Base-by-base conservation (phyloP, 2,888 invertebrate species). In the Agrotis puta region DNA sequence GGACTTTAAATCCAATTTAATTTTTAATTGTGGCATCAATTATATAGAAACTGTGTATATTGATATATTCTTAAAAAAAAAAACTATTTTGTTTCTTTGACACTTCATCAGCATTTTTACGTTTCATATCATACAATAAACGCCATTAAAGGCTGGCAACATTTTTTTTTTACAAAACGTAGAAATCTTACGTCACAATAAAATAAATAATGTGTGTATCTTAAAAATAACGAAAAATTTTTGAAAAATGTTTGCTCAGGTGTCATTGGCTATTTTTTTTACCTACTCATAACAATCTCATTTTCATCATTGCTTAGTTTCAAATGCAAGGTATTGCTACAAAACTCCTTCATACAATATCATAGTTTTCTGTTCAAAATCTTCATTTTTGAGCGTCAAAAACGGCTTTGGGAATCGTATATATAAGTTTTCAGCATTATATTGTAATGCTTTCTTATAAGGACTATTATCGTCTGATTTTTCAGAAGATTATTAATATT, bases 291-390 rank as follows among this genome's bases (percentile, higher is more conserved):
- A 9, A 22, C 16, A 76, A 48, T 68, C 39, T 58, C 39, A 16
- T 43, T 43, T 48, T 18, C 22, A 20, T 76, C 43, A 68, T 50
- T 77, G 48, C 22, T 69, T 51, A 47, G 20, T 24, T 69, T 69
- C n/a, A 13, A 18, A 56, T 33, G 24, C 33, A 45, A 20, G 7
- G 20, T 57, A 77, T 47, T 39, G 20, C 51, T 73, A 69, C 24
- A 62, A 70, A 77, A 69, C 57, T 51, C 64, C 5, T 16, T 22
- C 24, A 50, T 22, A 24, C n/a, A 54, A 43, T 69, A 22, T 45
- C 45, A 73, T 13, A 22, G 13, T 59, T 39, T 45, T 13, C 5
- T n/a, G 27, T 48, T 47, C 39, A 39, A 50, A 64, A 64, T 48
- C 24, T 20, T 47, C 39, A 13, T 39, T 51, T 45, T 72, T 61